Conservation (phyloP, 1,140 invertebrate species). For the silkworm (Bombyx mori) region DNA sequence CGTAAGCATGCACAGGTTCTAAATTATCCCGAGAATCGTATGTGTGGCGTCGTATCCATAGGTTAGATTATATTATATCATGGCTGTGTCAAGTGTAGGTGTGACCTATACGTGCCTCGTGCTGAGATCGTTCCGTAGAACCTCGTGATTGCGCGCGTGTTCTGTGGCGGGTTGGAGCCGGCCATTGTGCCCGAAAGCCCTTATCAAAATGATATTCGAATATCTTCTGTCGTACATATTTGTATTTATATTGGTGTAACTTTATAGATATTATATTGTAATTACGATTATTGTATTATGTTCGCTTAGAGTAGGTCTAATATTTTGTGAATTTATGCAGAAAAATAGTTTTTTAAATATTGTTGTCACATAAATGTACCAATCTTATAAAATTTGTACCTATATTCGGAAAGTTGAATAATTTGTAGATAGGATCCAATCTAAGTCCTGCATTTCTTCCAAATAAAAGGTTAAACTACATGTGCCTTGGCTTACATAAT, state of each 20-base stretch:
- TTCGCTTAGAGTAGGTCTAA: conserved; percentile 69
- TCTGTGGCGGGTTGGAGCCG: background rate
- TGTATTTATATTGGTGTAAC: conserved; percentile 54
- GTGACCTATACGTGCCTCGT: conserved; percentile 14
- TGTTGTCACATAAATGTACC: conserved; percentile 70
- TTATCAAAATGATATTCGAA: conserved; percentile 10
- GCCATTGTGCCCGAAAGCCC: background rate
- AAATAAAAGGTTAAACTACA: conserved; percentile 48
- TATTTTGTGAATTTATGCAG: conserved; percentile 69
- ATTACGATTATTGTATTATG: conserved; percentile 53
- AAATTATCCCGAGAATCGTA: background rate
- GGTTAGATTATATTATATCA: conserved; percentile 15
- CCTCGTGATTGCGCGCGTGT: background rate
- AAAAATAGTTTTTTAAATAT: conserved; percentile 70
- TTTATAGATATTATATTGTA: conserved; percentile 62
- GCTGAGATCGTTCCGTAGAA: conserved; percentile 1
- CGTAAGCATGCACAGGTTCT: background rate
- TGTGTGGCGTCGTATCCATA: too few relatives aligned
- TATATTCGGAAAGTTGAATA: conserved; percentile 70
- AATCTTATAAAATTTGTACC: conserved; percentile 67
- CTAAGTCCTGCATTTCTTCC: conserved; percentile 64
- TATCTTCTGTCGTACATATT: conserved; percentile 40
- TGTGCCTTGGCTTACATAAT: conserved; percentile 61
- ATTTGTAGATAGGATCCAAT: conserved; percentile 70
- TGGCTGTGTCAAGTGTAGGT: conserved; percentile 39